phyloP scores from a whole-genome alignment of 2,888 invertebrate species.

The Tuberolachnus salignus region DNA sequence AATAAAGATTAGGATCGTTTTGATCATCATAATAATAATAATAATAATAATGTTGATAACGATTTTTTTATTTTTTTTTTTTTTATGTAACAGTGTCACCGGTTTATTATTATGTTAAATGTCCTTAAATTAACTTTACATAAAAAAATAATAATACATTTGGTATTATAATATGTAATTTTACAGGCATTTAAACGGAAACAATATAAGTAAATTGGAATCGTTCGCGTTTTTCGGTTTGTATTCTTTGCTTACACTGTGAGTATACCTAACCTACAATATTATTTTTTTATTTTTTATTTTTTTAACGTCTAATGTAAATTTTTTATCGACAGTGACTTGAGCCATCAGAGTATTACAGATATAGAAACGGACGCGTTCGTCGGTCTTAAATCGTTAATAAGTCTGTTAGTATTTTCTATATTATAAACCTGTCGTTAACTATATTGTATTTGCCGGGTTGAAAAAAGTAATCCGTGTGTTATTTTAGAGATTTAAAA shows the following conservation, averaged over 20 bases:
- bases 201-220: conserved; percentile 60
- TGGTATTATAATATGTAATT: neutral
- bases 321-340: conserved; percentile 57
- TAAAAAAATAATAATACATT: neutral
- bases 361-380: conserved; percentile 60
- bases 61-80: too few relatives aligned
- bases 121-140: too few relatives aligned
- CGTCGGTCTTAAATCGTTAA: conserved; percentile 60
- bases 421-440: conserved; percentile 50
- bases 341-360: conserved; percentile 58
- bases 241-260: conserved; percentile 62
- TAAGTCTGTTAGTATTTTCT: conserved; percentile 59
- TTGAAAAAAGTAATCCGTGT: neutral
- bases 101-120: too few relatives aligned
- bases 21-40: too few relatives aligned
- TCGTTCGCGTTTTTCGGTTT: conserved; percentile 62
- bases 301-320: neutral
- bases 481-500: conserved; percentile 60
- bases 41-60: too few relatives aligned
- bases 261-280: conserved; percentile 60
- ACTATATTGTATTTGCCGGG: too few relatives aligned
- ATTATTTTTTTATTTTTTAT: too few relatives aligned
- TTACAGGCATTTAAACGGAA: conserved; percentile 62
- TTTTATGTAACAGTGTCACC: too few relatives aligned
- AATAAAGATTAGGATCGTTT: too few relatives aligned